Conservation (phyloP, 2,888 invertebrate genomes). For the Tachina fera region DNA sequence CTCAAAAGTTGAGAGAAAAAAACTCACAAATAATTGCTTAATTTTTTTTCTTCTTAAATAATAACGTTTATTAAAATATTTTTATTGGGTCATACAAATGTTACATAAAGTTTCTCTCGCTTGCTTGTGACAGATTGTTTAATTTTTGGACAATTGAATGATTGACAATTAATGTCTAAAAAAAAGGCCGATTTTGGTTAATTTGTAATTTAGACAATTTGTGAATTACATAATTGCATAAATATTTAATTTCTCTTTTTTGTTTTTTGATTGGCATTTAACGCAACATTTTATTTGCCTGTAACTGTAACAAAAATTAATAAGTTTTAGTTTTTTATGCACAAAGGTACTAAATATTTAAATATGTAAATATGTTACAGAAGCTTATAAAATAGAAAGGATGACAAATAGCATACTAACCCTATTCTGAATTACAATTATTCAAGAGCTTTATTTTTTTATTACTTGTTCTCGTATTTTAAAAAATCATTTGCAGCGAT, state of each 20-base stretch:
- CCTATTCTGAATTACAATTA: no score
- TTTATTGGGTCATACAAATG: conserved; percentile 63
- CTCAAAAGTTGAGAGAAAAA: conserved; percentile 27
- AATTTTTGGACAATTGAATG: conserved; percentile 65
- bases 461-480: no score
- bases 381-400: no score
- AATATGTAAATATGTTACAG: not conserved
- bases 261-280: not conserved
- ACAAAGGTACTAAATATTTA: not conserved
- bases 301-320: not conserved
- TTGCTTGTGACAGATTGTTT: conserved; percentile 44
- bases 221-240: not conserved
- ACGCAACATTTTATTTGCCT: not conserved
- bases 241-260: not conserved
- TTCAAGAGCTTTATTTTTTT: no score
- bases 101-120: not conserved
- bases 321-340: no score
- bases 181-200: not conserved
- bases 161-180: conserved; percentile 53
- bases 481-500: no score
- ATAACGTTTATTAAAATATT: conserved; percentile 33
- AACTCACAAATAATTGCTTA: not conserved
- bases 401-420: no score
- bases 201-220: conserved; percentile 7
- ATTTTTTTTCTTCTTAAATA: conserved; percentile 11